A percentile compares a stretch with the other conserved stretches of the same genome.
Evolutionary conservation across 2,113 vertebrate species (phyloP).

Genomic region (Syrmaticus mikado): DNA sequence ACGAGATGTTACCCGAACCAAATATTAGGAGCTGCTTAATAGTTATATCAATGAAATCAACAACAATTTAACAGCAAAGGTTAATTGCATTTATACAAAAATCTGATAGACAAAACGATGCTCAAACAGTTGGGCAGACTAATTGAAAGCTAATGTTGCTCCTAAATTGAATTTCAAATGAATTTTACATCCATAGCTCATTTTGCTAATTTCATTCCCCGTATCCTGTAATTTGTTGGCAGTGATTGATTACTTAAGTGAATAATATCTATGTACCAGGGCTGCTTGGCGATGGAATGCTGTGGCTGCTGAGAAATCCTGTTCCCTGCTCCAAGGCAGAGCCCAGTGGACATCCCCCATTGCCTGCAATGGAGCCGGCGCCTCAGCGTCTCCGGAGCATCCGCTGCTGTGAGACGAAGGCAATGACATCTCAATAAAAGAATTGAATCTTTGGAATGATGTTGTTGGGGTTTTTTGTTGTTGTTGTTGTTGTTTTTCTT

Average conservation of each 20-base stretch:
- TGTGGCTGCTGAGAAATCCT: constrained; percentile 14
- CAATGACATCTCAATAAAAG: constrained; percentile 60
- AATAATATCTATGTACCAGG: constrained; percentile 64
- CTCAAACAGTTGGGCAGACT: constrained; percentile 61
- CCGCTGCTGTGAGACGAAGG: constrained; percentile 7
- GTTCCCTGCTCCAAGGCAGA: not conserved
- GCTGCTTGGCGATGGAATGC: constrained; percentile 26
- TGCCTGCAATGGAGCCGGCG: not conserved
- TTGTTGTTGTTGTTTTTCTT: not conserved
- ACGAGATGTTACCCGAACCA: not conserved
- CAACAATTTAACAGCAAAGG: constrained; percentile 36
- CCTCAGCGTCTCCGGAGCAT: constrained; percentile 44
- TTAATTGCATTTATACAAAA: constrained; percentile 55
- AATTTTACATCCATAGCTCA: constrained; percentile 70
- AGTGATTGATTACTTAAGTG: constrained; percentile 74
- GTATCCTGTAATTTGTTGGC: constrained; percentile 73
- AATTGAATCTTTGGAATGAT: constrained; percentile 64
- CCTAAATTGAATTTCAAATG: constrained; percentile 74
- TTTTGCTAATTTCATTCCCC: constrained; percentile 68
- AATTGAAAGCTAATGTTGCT: constrained; percentile 70
- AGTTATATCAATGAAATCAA: not conserved
- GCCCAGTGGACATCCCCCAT: not conserved
- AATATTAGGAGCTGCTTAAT: not conserved
- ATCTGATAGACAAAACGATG: not conserved
- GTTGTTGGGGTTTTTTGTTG: not conserved